Evolutionary conservation across 2,888 invertebrate species (phyloP), one percentile per base, ranked within the genome.

Genomic region (Leptodirus hochenwartii): DNA sequence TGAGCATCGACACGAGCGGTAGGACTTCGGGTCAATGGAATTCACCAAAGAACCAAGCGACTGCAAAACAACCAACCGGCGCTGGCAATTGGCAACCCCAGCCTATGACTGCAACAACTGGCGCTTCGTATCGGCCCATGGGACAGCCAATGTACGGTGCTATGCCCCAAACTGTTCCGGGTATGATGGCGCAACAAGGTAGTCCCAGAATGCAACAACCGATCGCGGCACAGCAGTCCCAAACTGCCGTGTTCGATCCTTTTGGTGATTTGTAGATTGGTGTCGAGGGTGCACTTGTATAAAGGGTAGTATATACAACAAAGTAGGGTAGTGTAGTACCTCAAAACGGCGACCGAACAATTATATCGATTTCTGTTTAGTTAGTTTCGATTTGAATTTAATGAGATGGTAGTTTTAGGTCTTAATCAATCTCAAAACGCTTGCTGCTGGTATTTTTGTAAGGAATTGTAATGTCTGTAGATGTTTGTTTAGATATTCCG

Each of bases 81-180:
- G 65, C 75, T 17, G 73, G 77, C 42, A 71, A 74, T 41, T 82
- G 82, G 82, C 77, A 70, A 46, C 81, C 81, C 38, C 84, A 82
- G 54, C 80, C 81, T 17, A 80, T 81, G 78, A 79, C 79, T 44
- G 79, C 79, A 34, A 81, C 82, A 37, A 81, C 81, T 33, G 80
- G 79, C 42, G 78, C 76, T 38, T 75, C 75, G 45, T 84, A 82
- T 59, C 62, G 80, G 54, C 81, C 82, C 37, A 81, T 82, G 81
- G 80, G 43, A 8, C 48, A 46, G 37, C 40, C 43, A 12, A 37
- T 47, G 41, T 43, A 38, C 24, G 47, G 40, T 27, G 43, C 44
- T 4, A 47, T 47, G 42, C 36, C 38, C 17, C 42, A 43, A 30
- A 47, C 44, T 36, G 42, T 44, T 2, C 40, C 42, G 38, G 45